phyloP scores from a whole-genome alignment of 2,797 vertebrate species.

The Enteromius trimaculatus region DNA sequence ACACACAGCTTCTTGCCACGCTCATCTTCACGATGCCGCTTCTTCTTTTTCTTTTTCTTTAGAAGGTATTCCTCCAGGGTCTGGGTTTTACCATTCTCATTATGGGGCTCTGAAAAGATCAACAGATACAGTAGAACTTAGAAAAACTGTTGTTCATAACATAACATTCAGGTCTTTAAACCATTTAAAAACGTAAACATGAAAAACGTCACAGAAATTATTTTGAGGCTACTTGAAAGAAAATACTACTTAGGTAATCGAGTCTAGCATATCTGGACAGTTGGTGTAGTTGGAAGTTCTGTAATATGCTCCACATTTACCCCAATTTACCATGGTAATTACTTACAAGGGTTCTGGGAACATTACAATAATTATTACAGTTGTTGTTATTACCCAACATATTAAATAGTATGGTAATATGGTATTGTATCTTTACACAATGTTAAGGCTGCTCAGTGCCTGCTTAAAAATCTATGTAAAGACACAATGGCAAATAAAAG shows the following conservation, averaged over 20 bases:
- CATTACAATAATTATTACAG: neutral
- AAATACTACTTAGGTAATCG: neutral
- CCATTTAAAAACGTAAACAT: neutral
- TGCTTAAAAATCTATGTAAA: neutral
- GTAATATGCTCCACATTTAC: neutral
- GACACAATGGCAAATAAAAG: neutral
- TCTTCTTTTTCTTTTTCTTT: conserved; percentile 96
- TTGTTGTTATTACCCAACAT: neutral
- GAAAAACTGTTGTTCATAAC: neutral
- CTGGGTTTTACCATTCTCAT: conserved; percentile 88
- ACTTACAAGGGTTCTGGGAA: neutral
- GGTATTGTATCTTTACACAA: neutral
- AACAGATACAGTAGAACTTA: neutral
- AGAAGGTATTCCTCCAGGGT: conserved; percentile 87
- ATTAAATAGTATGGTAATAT: neutral
- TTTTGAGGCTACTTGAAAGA: neutral
- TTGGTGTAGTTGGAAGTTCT: no score
- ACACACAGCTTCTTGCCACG: conserved; percentile 83
- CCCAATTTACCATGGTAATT: no score
- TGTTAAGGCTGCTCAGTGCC: neutral
- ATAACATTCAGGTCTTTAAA: neutral
- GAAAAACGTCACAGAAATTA: no score
- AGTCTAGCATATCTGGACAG: neutral
- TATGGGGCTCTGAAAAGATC: conserved; percentile 70
- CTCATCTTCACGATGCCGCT: conserved; percentile 89